A percentile compares a stretch with the other conserved stretches of the same genome.
Conservation (phyloP, 2,888 invertebrate genomes). For the Abrostola tripartita region DNA sequence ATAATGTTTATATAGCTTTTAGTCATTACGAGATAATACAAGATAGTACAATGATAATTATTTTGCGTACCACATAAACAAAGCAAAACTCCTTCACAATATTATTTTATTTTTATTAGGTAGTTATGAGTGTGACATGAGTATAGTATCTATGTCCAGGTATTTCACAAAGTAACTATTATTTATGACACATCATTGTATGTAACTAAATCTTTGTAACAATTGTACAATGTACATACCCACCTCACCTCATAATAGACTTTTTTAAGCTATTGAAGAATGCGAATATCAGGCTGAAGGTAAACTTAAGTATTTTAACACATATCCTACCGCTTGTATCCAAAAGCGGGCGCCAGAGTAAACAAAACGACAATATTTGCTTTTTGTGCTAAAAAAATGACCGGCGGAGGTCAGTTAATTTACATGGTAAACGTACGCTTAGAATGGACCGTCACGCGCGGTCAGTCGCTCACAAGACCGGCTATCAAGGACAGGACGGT, state of each 20-base stretch:
- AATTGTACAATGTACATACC: background rate
- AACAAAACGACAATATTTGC: conserved; percentile 78
- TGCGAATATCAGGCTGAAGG: conserved; percentile 19
- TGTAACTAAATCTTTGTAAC: background rate
- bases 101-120: too few relatives aligned
- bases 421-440: conserved; percentile 86
- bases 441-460: conserved; percentile 87
- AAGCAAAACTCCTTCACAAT: too few relatives aligned
- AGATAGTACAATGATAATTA: too few relatives aligned
- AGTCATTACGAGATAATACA: too few relatives aligned
- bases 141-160: too few relatives aligned
- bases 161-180: too few relatives aligned
- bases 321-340: conserved; percentile 43
- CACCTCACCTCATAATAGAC: background rate
- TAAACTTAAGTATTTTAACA: conserved; percentile 30
- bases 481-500: conserved; percentile 56
- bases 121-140: too few relatives aligned
- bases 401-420: conserved; percentile 80
- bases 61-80: too few relatives aligned
- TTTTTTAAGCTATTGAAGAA: background rate
- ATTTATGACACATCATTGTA: too few relatives aligned
- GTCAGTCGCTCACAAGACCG: conserved; percentile 72
- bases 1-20: too few relatives aligned
- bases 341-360: conserved; percentile 63
- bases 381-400: conserved; percentile 80